Evolutionary conservation across 2,888 invertebrate species (phyloP), one percentile per base, ranked within the genome.

Genomic region (Drosophila suboccidentalis): DNA sequence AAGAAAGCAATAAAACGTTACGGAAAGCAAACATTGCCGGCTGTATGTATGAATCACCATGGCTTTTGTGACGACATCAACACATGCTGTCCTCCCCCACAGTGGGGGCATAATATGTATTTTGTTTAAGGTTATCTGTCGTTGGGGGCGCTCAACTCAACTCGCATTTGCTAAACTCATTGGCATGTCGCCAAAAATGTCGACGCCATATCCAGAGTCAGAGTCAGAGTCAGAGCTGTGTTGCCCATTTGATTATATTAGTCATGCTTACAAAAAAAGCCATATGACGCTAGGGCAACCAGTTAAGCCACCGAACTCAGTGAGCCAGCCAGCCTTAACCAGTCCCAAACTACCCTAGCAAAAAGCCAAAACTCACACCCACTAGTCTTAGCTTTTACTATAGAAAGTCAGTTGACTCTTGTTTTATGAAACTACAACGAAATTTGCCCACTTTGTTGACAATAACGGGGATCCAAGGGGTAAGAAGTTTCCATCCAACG

Each of bases 221-320:
- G 41, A 69, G 75, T n/a, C 78, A 82, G 63, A 81, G 80, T 75
- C 73, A 78, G 41, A 69, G 75, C 53, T 64, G 75, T 78, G 64
- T 62, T 81, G 64, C 68, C 75, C 87, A 86, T 88, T 86, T 87
- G 71, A 78, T 78, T 82, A 75, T 77, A 89, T 89, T 89, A 89
- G 88, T 89, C 88, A 89, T 89, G 87, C 83, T 83, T 76, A 78
- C 77, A 81, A 77, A 89, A 89, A 90, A 89, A 89, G 83, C 80
- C 75, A 75, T 82, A 90, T 89, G 85, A 89, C 90, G 87, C 80
- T 74, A 39, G 53, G 66, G 54, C 57, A 64, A 61, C 55, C 63
- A 59, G 64, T 71, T 70, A 43, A 55, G 22, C 44, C 38, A 50
- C 39, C 43, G 41, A 59, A 50, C 39, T 39, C 46, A 55, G 22